Evolutionary conservation across 2,797 vertebrate genomes (phyloP).

Genomic region (Brachymystax lenok): DNA sequence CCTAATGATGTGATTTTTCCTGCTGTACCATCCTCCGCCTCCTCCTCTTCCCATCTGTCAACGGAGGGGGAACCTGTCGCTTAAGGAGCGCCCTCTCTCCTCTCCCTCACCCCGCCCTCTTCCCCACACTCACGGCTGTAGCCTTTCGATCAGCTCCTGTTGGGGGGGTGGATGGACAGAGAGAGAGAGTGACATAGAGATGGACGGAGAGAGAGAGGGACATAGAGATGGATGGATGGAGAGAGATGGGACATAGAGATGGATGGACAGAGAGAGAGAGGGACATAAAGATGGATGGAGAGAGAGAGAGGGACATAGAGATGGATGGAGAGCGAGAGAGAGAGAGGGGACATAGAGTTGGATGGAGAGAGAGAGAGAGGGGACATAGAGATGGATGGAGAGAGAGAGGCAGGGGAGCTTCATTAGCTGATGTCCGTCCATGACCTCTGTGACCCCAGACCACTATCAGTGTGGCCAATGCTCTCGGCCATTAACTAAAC

Average conservation of each 20-base stretch:
- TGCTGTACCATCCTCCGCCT: constrained; percentile 26
- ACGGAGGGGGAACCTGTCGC: constrained; percentile 25
- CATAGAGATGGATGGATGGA: neutral
- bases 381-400: neutral
- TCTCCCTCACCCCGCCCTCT: neutral
- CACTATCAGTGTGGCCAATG: constrained; percentile 69
- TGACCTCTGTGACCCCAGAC: constrained; percentile 69
- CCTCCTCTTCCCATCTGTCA: constrained; percentile 27
- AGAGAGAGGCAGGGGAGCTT: constrained; percentile 46
- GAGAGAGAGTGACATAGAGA: constrained; percentile 27
- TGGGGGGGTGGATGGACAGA: constrained; percentile 21
- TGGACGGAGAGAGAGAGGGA: constrained; percentile 1
- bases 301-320: constrained; percentile 39
- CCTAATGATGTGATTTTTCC: constrained; percentile 33
- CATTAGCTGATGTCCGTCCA: constrained; percentile 74
- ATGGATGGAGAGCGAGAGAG: too few relatives aligned
- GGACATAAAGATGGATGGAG: too few relatives aligned
- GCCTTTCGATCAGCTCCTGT: constrained; percentile 57
- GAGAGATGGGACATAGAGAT: constrained; percentile 32
- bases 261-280: constrained; percentile 25
- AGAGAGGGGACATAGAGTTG: constrained; percentile 35
- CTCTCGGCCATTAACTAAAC: constrained; percentile 80
- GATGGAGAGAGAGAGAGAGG: constrained; percentile 28
- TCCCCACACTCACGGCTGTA: constrained; percentile 17
- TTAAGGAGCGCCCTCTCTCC: constrained; percentile 16